Base-by-base conservation (phyloP, 2,888 invertebrate genomes). In the Ellobium chinense region DNA sequence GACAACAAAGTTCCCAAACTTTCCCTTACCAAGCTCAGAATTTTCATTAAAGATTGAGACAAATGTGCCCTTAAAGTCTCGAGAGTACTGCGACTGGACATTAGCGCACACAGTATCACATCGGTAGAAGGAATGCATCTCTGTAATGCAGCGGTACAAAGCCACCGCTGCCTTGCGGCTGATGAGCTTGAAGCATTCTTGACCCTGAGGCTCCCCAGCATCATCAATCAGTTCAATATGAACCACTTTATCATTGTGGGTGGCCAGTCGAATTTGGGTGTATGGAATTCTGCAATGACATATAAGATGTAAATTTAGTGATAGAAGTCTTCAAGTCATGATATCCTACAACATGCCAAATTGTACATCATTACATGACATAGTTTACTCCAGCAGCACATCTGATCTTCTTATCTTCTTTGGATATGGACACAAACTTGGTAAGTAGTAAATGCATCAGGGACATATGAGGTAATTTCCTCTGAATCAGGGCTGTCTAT, bases 41-140 rank as follows among this genome's bases (percentile, higher is more conserved):
- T 91, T 91, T 93, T 97, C 97, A 94, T 97, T 97, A 94, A 97
- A 97, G 92, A 97, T 96, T 5, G 97, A 97, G 80, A 96, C 96
- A 89, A 97, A 96, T 63, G 97, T 97, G 81, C 97, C 97, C 95
- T 96, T 97, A 85, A 97, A 94, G 93, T 97, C 97, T 84, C 97
- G 95, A 77, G 97, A 97, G 92, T 96, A 97, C 93, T 97, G 97
- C 73, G 96, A 95, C 0, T 97, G 97, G 74, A 97, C 97, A 81
- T 96, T 97, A 84, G 95, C 96, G 65, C 97, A 94, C 21, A 97
- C 97, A 0, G 97, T 97, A 93, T 97, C 97, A 93, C 97, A 97
- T 92, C 97, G 97, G 93, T 97, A 97, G 94, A 97, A 97, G 65
- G 97, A 97, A 92, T 97, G 97, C 87, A 97, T 97, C 93, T 97